Evolutionary conservation across 2,797 vertebrate species (phyloP), one percentile per base, ranked within the genome.

Genomic region (Mus spretus): DNA sequence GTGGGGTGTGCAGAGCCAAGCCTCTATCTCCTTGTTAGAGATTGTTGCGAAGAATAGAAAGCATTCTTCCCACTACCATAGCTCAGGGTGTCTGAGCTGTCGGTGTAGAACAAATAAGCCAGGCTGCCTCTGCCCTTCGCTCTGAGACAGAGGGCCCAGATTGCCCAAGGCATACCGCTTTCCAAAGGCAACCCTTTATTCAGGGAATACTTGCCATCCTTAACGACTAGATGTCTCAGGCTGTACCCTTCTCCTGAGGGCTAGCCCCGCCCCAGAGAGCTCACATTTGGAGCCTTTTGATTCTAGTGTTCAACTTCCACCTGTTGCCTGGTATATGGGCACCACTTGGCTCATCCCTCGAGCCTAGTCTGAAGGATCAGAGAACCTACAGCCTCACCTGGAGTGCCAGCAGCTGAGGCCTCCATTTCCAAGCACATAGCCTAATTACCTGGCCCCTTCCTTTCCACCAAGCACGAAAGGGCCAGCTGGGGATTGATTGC

Each of bases 1-100:
- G 70, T 97, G 59, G 87, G 79, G 50, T 79, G 53, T 87, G n/a
- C 55, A 70, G 65, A 96, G 57, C 63, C 8, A 31, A 95, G 92
- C 24, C 74, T 95, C 89, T 50, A 20, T 65, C 65, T 95, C 70
- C 59, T 83, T 82, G 59, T 22, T 13, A 74, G 89, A 79, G 81
- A 90, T 14, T 95, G 44, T 81, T 89, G 57, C 28, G 13, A 53
- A 74, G 84, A 40, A 34, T 1, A 15, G 6, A 40, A 28, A 50
- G 17, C 77, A 1, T 93, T 78, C 57, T 93, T 94, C 75, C 79
- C 22, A 59, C 19, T 65, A 13, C 28, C 11, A 50, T 61, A 75
- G n/a, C 70, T 87, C 7, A 4, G 47, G 10, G 44, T 53, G 19
- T 70, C 72, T 75, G 65, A 77, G 78, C n/a, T 8, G 1, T 3